Conservation (phyloP, 2,888 invertebrate species). For the Cataglyphis altisquamis region DNA sequence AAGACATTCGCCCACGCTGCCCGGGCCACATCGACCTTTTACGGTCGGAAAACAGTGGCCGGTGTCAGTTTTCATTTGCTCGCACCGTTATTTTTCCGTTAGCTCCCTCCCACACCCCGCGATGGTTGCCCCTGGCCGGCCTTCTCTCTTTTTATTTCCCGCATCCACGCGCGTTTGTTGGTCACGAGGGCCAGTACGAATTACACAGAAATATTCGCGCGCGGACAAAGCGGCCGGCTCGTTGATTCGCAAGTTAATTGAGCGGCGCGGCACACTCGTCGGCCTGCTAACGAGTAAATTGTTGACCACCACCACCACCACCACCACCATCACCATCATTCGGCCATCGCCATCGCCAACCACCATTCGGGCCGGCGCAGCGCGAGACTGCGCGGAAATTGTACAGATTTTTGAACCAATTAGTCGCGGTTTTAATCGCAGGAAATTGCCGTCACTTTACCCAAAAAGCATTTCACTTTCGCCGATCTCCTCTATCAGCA, state of each 20-base stretch:
- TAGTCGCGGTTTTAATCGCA: constrained; percentile 78
- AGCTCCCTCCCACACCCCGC: constrained; percentile 14
- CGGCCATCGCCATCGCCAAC: constrained; percentile 27
- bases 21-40: constrained; percentile 48
- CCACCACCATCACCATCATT: constrained; percentile 54
- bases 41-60: constrained; percentile 65
- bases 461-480: constrained; percentile 65
- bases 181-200: constrained; percentile 73
- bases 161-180: constrained; percentile 70
- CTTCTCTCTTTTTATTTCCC: constrained; percentile 64
- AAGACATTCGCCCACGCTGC: constrained; percentile 69
- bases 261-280: constrained; percentile 79
- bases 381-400: constrained; percentile 68
- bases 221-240: constrained; percentile 76
- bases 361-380: constrained; percentile 15
- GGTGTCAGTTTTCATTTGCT: constrained; percentile 74
- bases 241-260: constrained; percentile 83
- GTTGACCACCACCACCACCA: constrained; percentile 76
- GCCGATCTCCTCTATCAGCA: constrained; percentile 31
- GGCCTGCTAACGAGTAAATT: constrained; percentile 84
- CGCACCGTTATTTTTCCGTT: constrained; percentile 64
- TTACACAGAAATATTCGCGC: constrained; percentile 77
- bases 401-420: constrained; percentile 81
- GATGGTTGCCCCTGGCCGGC: neutral
- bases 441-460: constrained; percentile 79